phyloP scores from a whole-genome alignment of 2,888 invertebrate species.

The Hemaris fuciformis region DNA sequence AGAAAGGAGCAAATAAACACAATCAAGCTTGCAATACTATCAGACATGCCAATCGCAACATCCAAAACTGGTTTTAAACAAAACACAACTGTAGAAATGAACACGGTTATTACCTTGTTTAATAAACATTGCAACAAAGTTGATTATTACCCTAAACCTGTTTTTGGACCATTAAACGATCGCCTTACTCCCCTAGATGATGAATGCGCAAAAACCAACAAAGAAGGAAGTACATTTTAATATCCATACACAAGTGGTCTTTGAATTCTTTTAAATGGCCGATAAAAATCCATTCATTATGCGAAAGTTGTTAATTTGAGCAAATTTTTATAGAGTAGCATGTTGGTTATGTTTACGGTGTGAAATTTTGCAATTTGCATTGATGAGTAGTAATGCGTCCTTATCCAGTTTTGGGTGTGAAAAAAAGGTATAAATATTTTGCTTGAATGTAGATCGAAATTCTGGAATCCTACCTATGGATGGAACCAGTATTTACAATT shows the following conservation, averaged over 20 bases:
- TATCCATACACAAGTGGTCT: conserved; percentile 53
- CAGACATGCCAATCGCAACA: background rate
- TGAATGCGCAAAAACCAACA: conserved; percentile 65
- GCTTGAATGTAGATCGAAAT: too few species aligned
- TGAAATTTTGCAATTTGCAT: conserved; percentile 7
- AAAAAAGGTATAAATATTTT: background rate
- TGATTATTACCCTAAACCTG: conserved; percentile 64
- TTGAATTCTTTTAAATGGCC: conserved; percentile 71
- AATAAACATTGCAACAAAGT: conserved; percentile 80
- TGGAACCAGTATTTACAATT: too few species aligned
- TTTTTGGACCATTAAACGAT: conserved; percentile 46
- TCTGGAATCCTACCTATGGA: too few species aligned
- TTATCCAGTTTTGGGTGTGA: background rate
- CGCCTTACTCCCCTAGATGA: conserved; percentile 46
- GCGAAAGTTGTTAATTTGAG: conserved; percentile 70
- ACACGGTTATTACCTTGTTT: conserved; percentile 74
- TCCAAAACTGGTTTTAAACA: conserved; percentile 39
- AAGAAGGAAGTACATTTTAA: conserved; percentile 70
- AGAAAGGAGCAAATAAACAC: background rate
- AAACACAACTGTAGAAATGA: conserved; percentile 46
- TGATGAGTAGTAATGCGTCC: background rate
- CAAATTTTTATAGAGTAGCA: conserved; percentile 43
- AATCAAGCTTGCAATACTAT: conserved; percentile 10
- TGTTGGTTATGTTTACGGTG: conserved; percentile 28
- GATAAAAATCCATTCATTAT: conserved; percentile 58